Conservation (phyloP, 2,888 invertebrate species). For the Tuberolachnus salignus region DNA sequence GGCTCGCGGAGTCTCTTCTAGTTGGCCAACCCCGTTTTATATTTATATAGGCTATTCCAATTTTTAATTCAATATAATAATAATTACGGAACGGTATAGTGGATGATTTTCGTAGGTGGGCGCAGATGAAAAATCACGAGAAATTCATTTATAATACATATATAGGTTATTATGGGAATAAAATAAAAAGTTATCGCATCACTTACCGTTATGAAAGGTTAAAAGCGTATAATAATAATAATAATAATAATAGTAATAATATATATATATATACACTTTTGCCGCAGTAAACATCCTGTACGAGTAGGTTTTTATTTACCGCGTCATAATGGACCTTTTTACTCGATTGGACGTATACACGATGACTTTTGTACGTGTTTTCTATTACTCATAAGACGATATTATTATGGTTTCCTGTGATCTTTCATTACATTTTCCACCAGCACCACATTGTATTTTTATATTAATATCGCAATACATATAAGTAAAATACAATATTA, state of each 20-base stretch:
- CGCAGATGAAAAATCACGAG: too few species aligned
- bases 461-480: background rate
- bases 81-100: too few species aligned
- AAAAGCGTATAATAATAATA: background rate
- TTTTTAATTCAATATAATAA: too few species aligned
- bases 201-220: conserved; percentile 2
- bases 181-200: background rate
- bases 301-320: conserved; percentile 30
- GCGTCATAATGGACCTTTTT: conserved; percentile 23
- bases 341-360: conserved; percentile 3
- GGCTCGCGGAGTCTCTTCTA: too few species aligned
- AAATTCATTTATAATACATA: too few species aligned
- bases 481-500: background rate
- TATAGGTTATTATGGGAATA: too few species aligned
- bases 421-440: background rate
- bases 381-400: background rate
- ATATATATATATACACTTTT: background rate
- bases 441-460: background rate
- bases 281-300: background rate
- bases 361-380: background rate
- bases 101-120: too few species aligned
- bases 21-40: too few species aligned
- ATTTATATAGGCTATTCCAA: too few species aligned
- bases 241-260: too few species aligned
- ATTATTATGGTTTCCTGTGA: background rate